Conservation (phyloP, 2,888 invertebrate genomes). For the Lasioglossum malachurum region DNA sequence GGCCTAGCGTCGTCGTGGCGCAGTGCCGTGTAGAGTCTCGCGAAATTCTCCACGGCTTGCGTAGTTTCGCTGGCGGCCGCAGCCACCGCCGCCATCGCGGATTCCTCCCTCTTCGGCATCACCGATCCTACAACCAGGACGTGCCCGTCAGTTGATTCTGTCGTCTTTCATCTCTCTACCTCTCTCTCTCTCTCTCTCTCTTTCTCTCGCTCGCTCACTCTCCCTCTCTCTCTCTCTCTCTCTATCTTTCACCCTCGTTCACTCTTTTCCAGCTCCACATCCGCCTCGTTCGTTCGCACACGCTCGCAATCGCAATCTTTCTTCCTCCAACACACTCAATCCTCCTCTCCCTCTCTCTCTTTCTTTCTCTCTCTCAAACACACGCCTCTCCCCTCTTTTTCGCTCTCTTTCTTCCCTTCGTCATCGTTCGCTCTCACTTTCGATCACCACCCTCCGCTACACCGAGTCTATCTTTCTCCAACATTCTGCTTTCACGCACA, state of each 20-base stretch:
- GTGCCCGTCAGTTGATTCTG: slow-evolving; percentile 81
- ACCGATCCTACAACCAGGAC: slow-evolving; percentile 85
- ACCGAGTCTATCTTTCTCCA: slow-evolving; percentile 54
- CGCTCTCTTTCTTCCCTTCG: slow-evolving; percentile 39
- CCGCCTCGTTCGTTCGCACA: background rate
- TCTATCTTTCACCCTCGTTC: slow-evolving; percentile 16
- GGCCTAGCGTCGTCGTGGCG: slow-evolving; percentile 86
- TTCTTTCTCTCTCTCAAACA: slow-evolving; percentile 28
- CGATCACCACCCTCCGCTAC: slow-evolving; percentile 59
- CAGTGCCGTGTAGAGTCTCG: slow-evolving; percentile 83
- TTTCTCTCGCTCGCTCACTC: slow-evolving; percentile 27
- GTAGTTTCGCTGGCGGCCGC: slow-evolving; percentile 74
- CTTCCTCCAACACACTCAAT: background rate
- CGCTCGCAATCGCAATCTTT: slow-evolving; percentile 1
- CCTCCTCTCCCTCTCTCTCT: slow-evolving; percentile 13
- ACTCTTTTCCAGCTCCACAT: background rate
- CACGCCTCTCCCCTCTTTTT: slow-evolving; percentile 11
- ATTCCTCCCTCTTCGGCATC: slow-evolving; percentile 83
- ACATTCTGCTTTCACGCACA: slow-evolving; percentile 16
- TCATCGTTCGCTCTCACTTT: slow-evolving; percentile 45
- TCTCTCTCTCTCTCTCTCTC: slow-evolving; percentile 53
- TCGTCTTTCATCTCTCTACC: slow-evolving; percentile 60
- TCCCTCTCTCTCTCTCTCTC: background rate
- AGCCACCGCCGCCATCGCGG: slow-evolving; percentile 75
- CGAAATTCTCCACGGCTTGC: slow-evolving; percentile 82